Conservation (phyloP, 2,113 vertebrate species). For the Talpa occidentalis region DNA sequence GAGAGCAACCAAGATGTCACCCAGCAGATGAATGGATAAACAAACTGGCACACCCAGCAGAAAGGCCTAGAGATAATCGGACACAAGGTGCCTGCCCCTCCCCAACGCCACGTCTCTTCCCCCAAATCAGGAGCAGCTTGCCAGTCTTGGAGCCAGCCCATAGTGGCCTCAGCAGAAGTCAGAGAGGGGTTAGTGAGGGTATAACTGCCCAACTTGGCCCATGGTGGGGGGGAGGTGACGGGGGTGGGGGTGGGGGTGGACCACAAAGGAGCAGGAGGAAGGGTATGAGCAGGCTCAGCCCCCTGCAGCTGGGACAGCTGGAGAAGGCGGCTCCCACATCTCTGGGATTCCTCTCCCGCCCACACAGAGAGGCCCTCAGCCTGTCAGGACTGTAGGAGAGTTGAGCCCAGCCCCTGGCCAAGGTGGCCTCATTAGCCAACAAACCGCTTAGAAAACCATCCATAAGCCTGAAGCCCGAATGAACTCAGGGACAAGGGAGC, state of each 20-base stretch:
- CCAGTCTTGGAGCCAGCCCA: no score
- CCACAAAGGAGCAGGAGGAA: background rate
- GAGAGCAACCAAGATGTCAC: background rate
- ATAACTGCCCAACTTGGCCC: background rate
- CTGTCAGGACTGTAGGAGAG: background rate
- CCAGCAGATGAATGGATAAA: background rate
- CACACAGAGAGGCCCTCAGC: background rate
- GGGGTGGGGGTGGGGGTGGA: no score
- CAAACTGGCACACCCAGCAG: background rate
- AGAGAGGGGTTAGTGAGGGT: no score
- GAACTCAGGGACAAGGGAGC: background rate
- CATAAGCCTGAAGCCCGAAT: no score
- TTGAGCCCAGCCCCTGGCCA: background rate
- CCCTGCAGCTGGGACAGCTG: background rate
- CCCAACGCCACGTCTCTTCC: background rate
- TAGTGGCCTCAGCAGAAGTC: background rate
- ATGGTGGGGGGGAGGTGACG: no score
- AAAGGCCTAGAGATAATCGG: no score
- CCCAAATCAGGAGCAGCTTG: no score
- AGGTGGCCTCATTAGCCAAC: background rate
- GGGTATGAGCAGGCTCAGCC: background rate
- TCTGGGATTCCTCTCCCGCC: background rate
- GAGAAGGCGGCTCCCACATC: background rate
- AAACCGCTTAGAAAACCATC: no score
- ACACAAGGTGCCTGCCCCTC: no score